Evolutionary conservation across 2,113 vertebrate species (phyloP), one percentile per base, ranked within the genome.

Genomic region (Chaenocephalus aceratus): DNA sequence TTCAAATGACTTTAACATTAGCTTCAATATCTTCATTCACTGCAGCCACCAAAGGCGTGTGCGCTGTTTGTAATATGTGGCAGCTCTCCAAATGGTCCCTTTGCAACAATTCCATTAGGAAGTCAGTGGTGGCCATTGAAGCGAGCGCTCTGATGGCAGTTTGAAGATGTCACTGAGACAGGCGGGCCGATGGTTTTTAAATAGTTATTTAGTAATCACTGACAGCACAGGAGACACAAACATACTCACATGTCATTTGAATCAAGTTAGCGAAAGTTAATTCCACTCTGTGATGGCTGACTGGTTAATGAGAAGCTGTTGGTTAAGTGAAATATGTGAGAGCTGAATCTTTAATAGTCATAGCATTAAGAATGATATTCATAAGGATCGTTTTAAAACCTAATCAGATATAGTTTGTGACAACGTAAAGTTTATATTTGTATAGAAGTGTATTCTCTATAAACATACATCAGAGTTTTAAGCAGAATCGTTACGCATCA

Each of bases 1-100:
- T 84, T 86, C 53, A 87, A 83, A 87, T 82, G 53, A 82, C 83
- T 76, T 80, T 78, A 72, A 75, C 44, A 80, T 68, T 70, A 63
- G 60, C 63, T 52, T 46, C 51, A 12, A 18, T 80, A 61, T 59
- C 75, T 82, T 81, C 61, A 80, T 88, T 83, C 76, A 75, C 57
- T 73, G 67, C 26, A 68, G 59, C 79, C 63, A 83, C 75, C 64
- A 69, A 68, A 75, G 79, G 74, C 68, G 80, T 74, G 56, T 56
- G 54, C 64, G 66, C 46, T 73, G 9, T 82, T 86, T 85, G 78
- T 73, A 23, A 66, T 62, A 23, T 48, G 52, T 86, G 81, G 71
- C 79, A 64, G 71, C 65, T 75, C 45, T 85, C 74, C 87, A 90
- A 73, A 85, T 61, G 52, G 62, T 53, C 83, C 57, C 75, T 84